A percentile compares a stretch with the other conserved stretches of the same genome.
phyloP scores from a whole-genome alignment of 2,797 vertebrate genomes.

The Rachycentron canadum region DNA sequence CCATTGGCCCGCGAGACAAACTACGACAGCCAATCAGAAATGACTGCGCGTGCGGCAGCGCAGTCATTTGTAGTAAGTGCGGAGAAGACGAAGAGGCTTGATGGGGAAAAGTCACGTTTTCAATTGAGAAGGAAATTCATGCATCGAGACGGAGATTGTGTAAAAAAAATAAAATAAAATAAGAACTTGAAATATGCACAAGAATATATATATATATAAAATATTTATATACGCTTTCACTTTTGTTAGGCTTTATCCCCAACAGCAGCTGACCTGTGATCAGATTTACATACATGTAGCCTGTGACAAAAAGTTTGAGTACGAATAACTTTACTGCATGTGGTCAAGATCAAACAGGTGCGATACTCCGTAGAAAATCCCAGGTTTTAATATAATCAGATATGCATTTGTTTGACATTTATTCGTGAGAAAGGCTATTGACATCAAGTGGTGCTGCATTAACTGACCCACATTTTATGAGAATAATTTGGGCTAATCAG shows the following conservation, averaged over 20 bases:
- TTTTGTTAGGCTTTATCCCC: not conserved
- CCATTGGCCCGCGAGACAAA: constrained; percentile 41
- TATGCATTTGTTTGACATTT: not conserved
- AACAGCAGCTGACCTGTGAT: not conserved
- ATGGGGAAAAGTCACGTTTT: not conserved
- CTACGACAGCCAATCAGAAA: constrained; percentile 52
- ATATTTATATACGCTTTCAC: too few relatives aligned
- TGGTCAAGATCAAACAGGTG: too few relatives aligned
- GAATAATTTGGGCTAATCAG: constrained; percentile 4
- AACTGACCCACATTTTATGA: not conserved
- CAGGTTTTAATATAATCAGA: too few relatives aligned
- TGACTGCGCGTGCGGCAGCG: constrained; percentile 50
- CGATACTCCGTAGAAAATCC: too few relatives aligned
- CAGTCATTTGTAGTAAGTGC: not conserved
- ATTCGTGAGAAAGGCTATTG: not conserved
- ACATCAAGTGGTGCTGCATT: not conserved
- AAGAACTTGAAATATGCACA: not conserved
- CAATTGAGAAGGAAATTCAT: not conserved
- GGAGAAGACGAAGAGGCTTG: not conserved
- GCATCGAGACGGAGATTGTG: not conserved
- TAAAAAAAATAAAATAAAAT: not conserved
- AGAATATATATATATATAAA: too few relatives aligned
- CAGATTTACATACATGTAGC: too few relatives aligned
- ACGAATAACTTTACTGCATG: too few relatives aligned
- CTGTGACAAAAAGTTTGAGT: too few relatives aligned